These are phyloP conservation scores for Penaeus japonicus DNA, from an alignment of 1,140 invertebrate species.

Conservation along the genomic window DNA sequence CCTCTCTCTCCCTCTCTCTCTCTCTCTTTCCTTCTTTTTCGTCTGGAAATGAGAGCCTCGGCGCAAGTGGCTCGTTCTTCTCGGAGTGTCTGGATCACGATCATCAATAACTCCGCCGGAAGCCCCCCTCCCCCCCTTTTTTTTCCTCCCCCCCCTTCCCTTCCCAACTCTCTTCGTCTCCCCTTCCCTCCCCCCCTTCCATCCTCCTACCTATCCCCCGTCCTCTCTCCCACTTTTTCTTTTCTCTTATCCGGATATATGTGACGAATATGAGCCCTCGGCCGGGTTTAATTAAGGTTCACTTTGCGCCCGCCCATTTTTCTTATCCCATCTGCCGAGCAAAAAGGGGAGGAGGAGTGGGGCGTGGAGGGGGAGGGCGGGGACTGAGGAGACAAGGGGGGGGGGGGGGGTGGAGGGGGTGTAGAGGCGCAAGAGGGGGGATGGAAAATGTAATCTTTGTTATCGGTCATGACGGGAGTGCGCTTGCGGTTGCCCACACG, in stretches of 20 bases:
- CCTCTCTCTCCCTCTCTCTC: no score
- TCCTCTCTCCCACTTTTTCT: background rate
- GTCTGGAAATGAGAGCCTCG: constrained; percentile 30
- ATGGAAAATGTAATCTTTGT: background rate
- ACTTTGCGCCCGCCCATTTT: background rate
- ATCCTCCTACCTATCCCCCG: background rate
- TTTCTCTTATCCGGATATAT: constrained; percentile 15
- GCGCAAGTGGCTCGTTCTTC: constrained; percentile 37
- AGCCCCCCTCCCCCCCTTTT: background rate
- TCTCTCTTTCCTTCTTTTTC: background rate
- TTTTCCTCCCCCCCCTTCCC: no score
- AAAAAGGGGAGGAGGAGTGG: no score
- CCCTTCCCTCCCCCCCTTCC: no score
- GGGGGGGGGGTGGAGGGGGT: background rate
- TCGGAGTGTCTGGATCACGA: constrained; percentile 24
- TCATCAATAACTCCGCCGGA: constrained; percentile 32
- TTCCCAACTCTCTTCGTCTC: no score
- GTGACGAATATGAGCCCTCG: constrained; percentile 33
- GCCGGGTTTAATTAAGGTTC: constrained; percentile 24
- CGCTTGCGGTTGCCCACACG: no score
- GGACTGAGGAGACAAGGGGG: background rate
- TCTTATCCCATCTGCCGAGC: no score
- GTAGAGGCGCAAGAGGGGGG: no score
- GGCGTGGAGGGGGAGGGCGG: background rate
- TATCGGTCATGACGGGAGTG: background rate